phyloP scores from a whole-genome alignment of 2,888 invertebrate genomes.

The Stenoptilia bipunctidactyla region DNA sequence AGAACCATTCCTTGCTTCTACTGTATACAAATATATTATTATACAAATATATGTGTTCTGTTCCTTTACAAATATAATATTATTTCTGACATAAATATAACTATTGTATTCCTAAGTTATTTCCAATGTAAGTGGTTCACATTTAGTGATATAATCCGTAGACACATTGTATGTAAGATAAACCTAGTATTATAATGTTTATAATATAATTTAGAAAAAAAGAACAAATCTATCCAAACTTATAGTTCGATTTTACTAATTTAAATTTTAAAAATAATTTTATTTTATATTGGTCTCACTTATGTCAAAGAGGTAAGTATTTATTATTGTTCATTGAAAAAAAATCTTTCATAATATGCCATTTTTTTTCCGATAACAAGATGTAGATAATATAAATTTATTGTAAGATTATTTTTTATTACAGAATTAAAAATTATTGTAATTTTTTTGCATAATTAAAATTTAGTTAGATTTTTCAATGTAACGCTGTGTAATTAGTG shows the following conservation, averaged over 20 bases:
- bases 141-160: conserved; percentile 47
- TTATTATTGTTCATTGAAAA: conserved; percentile 25
- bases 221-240: conserved; percentile 49
- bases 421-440: not conserved
- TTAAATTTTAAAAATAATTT: conserved; percentile 22
- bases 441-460: conserved; percentile 1
- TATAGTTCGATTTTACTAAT: conserved; percentile 32
- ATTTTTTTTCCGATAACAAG: conserved; percentile 15
- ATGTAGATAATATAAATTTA: not conserved
- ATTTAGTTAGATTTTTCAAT: not conserved
- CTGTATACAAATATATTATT: conserved; percentile 2
- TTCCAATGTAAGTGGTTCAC: conserved; percentile 31
- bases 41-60: conserved; percentile 8
- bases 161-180: conserved; percentile 24
- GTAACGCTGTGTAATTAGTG: not conserved
- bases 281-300: conserved; percentile 59
- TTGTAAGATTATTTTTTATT: not conserved
- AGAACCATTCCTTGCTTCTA: conserved; percentile 13
- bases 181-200: conserved; percentile 32
- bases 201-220: conserved; percentile 25
- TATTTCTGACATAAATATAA: conserved; percentile 4
- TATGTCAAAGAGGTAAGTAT: conserved; percentile 61
- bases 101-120: conserved; percentile 7
- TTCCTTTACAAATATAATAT: not conserved
- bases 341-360: not conserved